These are phyloP conservation scores for Cladorhizidae sp. DNA, from an alignment of 37 sponge, comb jelly and placozoan species.

Conservation along the genomic window DNA sequence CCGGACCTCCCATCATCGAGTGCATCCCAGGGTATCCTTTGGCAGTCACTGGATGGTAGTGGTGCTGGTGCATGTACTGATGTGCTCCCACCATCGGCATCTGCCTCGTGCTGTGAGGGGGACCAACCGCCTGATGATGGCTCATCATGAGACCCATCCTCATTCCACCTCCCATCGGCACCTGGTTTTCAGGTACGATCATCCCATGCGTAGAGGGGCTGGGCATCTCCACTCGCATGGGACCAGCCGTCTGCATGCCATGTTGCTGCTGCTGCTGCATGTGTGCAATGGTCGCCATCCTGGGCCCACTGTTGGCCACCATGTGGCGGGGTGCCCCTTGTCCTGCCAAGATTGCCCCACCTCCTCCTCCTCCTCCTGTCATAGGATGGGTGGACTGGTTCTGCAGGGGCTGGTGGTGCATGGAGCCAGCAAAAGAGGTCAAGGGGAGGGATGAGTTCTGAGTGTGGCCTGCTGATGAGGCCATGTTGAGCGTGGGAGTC, in stretches of 20 bases:
- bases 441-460: background rate
- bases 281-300: background rate
- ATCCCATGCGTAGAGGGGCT: too few species aligned
- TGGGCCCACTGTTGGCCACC: background rate
- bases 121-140: conserved; percentile 1
- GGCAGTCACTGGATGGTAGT: background rate
- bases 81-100: background rate
- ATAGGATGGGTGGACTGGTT: too few species aligned
- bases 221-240: background rate
- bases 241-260: conserved; percentile 4
- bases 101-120: background rate
- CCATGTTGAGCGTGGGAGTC: conserved; percentile 24
- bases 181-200: background rate
- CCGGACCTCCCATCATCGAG: background rate
- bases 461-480: background rate
- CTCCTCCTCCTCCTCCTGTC: too few species aligned
- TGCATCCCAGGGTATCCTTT: conserved; percentile 14
- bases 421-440: background rate
- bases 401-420: background rate
- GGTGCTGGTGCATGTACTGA: conserved; percentile 10
- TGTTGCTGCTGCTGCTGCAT: background rate
- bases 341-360: too few species aligned
- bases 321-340: too few species aligned
- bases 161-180: background rate
- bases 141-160: conserved; percentile 1